Evolutionary conservation across 2,888 invertebrate genomes (phyloP).

Genomic region (Drosophila kanekoi): DNA sequence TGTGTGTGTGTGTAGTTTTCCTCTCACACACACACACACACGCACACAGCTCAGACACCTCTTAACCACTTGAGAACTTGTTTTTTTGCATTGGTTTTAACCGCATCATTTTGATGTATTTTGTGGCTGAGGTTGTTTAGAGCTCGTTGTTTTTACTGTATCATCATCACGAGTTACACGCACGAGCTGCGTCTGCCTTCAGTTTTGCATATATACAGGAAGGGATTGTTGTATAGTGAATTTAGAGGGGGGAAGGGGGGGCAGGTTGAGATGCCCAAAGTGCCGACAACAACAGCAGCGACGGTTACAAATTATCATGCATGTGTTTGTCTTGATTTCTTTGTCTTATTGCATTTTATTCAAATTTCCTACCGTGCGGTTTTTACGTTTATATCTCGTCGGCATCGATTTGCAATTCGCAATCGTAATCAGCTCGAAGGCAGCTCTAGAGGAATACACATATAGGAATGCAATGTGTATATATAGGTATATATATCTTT

Average conservation of each 20-base stretch:
- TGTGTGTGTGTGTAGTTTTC: conserved; percentile 7
- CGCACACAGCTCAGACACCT: conserved; percentile 48
- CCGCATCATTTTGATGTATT: conserved; percentile 82
- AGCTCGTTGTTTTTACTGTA: conserved; percentile 54
- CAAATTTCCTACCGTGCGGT: conserved; percentile 82
- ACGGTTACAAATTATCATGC: conserved; percentile 74
- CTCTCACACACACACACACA: conserved; percentile 2
- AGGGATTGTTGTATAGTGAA: neutral
- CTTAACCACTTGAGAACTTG: conserved; percentile 57
- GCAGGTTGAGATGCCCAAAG: conserved; percentile 44
- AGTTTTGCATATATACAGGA: conserved; percentile 53
- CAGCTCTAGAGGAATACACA: conserved; percentile 46
- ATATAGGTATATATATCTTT: conserved; percentile 3
- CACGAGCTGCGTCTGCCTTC: conserved; percentile 72
- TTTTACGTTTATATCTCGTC: conserved; percentile 69
- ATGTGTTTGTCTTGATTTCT: conserved; percentile 65
- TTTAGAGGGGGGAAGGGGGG: neutral
- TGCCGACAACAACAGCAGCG: conserved; percentile 66
- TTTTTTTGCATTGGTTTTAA: conserved; percentile 75
- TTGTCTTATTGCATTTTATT: conserved; percentile 81
- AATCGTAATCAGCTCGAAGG: conserved; percentile 75
- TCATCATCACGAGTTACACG: conserved; percentile 76
- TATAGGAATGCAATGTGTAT: conserved; percentile 15
- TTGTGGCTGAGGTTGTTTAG: conserved; percentile 78
- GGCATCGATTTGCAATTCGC: conserved; percentile 81